Evolutionary conservation across 35 echinoderm and acorn worm species (phyloP).

Genomic region (Nesometra sesokonis): DNA sequence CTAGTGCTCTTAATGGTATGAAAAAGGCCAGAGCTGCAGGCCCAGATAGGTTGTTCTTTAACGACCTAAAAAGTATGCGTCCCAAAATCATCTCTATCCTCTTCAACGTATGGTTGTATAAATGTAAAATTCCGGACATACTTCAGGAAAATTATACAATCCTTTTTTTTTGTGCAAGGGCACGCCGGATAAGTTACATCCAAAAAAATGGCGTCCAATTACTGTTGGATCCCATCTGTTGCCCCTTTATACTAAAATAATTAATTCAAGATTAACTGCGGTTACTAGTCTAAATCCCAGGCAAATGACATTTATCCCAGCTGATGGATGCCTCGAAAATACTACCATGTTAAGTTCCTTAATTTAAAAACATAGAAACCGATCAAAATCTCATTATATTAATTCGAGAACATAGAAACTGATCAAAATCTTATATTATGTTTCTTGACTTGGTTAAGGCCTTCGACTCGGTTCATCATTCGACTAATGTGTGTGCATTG

Average conservation of each 20-base stretch:
- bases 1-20: background rate
- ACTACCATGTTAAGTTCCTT: background rate
- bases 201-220: constrained; percentile 1
- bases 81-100: background rate
- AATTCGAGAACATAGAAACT: too few species aligned
- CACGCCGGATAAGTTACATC: background rate
- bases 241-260: background rate
- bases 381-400: background rate
- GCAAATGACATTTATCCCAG: constrained; percentile 17
- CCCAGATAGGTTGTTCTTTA: background rate
- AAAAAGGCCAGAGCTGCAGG: constrained; percentile 12
- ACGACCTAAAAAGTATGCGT: background rate
- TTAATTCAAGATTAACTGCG: background rate
- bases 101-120: background rate
- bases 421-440: too few species aligned
- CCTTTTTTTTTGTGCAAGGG: background rate
- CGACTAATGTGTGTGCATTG: background rate
- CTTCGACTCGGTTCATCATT: constrained; percentile 27
- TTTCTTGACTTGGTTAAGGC: constrained; percentile 11
- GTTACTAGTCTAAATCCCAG: background rate
- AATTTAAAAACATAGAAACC: background rate
- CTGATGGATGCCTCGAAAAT: constrained; percentile 26
- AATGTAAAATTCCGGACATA: background rate
- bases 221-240: constrained; percentile 13
- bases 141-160: background rate